Conservation (phyloP, 2,113 vertebrate species). For the Recurvirostra avosetta region DNA sequence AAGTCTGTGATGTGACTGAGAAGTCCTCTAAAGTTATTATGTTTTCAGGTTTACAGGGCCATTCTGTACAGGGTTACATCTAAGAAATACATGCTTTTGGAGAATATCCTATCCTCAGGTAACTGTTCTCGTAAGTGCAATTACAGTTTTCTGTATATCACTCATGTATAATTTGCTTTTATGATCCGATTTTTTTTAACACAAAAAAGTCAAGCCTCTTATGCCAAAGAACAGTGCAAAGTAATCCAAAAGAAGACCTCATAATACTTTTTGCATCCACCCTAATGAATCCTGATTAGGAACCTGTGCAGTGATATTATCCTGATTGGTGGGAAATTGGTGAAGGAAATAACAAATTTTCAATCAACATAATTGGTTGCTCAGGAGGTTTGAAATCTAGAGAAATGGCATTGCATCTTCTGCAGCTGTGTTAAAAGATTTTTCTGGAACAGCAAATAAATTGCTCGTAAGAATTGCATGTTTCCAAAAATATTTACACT, state of each 20-base stretch:
- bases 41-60: background rate
- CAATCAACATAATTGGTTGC: slow-evolving; percentile 21
- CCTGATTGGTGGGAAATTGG: slow-evolving; percentile 28
- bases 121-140: background rate
- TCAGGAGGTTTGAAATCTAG: background rate
- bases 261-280: background rate
- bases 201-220: background rate
- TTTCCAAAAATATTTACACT: background rate
- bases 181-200: background rate
- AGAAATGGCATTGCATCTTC: background rate
- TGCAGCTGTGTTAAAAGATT: background rate
- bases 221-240: background rate
- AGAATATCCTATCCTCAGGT: background rate
- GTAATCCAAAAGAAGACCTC: background rate
- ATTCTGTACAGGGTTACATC: background rate
- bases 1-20: background rate
- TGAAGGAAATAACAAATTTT: slow-evolving; percentile 47
- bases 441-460: background rate
- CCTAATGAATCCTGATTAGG: slow-evolving; percentile 14
- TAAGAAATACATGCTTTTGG: background rate
- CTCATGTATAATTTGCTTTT: background rate
- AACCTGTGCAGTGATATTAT: background rate
- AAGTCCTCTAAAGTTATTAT: background rate
- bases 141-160: background rate
- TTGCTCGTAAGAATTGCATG: background rate